These are phyloP conservation scores for Dicrostonyx torquatus DNA, from an alignment of 2,797 vertebrate species.

Conservation along the genomic window DNA sequence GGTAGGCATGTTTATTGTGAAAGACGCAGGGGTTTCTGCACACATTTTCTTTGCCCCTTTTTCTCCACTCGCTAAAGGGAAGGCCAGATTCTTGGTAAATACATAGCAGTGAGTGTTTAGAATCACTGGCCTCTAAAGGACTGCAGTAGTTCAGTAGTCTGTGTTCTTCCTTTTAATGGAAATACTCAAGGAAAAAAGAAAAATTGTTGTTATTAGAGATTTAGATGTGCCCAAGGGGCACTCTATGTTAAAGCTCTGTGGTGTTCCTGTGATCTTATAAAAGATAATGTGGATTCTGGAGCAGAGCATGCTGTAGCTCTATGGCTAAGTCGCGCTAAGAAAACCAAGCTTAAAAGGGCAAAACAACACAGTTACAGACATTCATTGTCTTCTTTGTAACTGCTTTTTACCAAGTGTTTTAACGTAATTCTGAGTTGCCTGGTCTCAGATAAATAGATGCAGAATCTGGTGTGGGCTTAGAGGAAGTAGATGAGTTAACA, in stretches of 20 bases:
- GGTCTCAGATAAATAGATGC: constrained; percentile 44
- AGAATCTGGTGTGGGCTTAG: background rate
- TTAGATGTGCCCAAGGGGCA: constrained; percentile 75
- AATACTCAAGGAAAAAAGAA: constrained; percentile 67
- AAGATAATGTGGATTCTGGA: constrained; percentile 70
- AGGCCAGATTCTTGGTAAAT: background rate
- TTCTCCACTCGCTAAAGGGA: background rate
- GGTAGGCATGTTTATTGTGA: constrained; percentile 54
- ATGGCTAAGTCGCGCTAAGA: constrained; percentile 67
- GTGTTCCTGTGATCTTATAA: constrained; percentile 76
- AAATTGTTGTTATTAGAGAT: constrained; percentile 80
- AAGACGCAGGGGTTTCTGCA: constrained; percentile 34
- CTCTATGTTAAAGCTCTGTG: constrained; percentile 70
- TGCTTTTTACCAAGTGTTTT: constrained; percentile 71
- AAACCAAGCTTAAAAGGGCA: constrained; percentile 69
- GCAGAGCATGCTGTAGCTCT: constrained; percentile 59
- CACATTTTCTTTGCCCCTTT: constrained; percentile 47
- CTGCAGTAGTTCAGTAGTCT: constrained; percentile 34
- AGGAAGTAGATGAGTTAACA: constrained; percentile 39
- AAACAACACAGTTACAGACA: constrained; percentile 72
- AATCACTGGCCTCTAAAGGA: constrained; percentile 40
- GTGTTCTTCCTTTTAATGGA: constrained; percentile 68
- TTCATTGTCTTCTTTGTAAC: constrained; percentile 61
- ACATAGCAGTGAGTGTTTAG: constrained; percentile 42
- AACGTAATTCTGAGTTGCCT: constrained; percentile 67